Evolutionary conservation across 2,888 invertebrate species (phyloP), one percentile per base, ranked within the genome.

Genomic region (Rhodophaea formosa): DNA sequence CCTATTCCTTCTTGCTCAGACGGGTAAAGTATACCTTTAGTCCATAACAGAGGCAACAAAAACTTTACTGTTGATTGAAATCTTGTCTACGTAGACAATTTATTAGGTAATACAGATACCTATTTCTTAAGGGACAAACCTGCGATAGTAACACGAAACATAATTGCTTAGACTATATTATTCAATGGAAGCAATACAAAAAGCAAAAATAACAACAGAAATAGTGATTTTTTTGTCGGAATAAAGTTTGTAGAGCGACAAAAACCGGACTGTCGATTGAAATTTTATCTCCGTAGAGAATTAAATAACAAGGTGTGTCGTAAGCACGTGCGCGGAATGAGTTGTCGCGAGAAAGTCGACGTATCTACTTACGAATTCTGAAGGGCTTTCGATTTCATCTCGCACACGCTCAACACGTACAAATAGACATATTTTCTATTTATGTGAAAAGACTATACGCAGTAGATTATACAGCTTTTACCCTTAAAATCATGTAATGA

Each of bases 321-420:
- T 66, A 74, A 77, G 74, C 79, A 78, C 85, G 86, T 87, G 86
- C 70, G 68, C 65, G 53, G 82, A 79, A 82, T 88, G 67, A 70
- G 72, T 76, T 43, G 77, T 74, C 75, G 75, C 71, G 83, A 79
- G 89, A 90, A 88, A 89, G 89, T 83, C 64, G 66, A 66, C 71
- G 61, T n/a, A n/a, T n/a, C 68, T 62, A 69, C 70, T 74, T 79
- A 70, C 71, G 70, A 68, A 72, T 71, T 72, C 67, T 63, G 63
- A 71, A 77, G 77, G 79, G 79, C 77, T 79, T 80, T 80, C 77
- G 68, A 73, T 79, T 75, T 70, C 67, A 59, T 65, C 49, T 54
- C 30, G 43, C 47, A 56, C 57, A 45, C 57, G 49, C 14, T 57
- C 14, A 7, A 15, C 51, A 51, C 51, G 12, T 51, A 51, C 35